Percentiles rank a stretch among this genome's conserved stretches.
phyloP scores from a whole-genome alignment of 1,140 invertebrate genomes.

The Colletes gigas region DNA sequence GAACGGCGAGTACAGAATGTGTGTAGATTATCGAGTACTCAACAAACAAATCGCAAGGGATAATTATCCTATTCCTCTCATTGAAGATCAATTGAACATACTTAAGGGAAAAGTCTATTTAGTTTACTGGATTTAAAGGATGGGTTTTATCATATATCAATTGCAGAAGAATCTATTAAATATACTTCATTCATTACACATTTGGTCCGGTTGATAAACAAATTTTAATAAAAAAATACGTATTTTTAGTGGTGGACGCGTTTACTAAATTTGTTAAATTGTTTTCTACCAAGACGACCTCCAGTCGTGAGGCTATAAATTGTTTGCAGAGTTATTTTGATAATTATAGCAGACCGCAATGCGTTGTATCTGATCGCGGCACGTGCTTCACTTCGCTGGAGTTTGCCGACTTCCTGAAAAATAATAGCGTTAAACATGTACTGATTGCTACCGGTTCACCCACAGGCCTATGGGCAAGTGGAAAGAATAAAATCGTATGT shows the following conservation, averaged over 20 bases:
- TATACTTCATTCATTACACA: too few species aligned
- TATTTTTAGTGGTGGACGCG: neutral
- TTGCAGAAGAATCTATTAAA: too few species aligned
- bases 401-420: neutral
- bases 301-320: neutral
- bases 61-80: neutral
- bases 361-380: too few species aligned
- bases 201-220: neutral
- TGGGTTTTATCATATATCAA: too few species aligned
- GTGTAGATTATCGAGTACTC: neutral
- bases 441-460: neutral
- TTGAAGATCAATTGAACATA: conserved; percentile 11
- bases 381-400: neutral
- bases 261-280: conserved; percentile 20
- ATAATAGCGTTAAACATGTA: neutral
- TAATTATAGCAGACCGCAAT: neutral
- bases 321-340: neutral
- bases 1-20: too few species aligned
- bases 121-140: too few species aligned
- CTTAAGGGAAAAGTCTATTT: conserved; percentile 4
- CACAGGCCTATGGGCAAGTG: neutral
- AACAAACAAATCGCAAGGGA: conserved; percentile 13
- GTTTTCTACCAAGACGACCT: neutral
- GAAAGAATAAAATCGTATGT: neutral
- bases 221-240: neutral